Conservation (phyloP, 1,140 invertebrate genomes). For the Brachionus sp. region DNA sequence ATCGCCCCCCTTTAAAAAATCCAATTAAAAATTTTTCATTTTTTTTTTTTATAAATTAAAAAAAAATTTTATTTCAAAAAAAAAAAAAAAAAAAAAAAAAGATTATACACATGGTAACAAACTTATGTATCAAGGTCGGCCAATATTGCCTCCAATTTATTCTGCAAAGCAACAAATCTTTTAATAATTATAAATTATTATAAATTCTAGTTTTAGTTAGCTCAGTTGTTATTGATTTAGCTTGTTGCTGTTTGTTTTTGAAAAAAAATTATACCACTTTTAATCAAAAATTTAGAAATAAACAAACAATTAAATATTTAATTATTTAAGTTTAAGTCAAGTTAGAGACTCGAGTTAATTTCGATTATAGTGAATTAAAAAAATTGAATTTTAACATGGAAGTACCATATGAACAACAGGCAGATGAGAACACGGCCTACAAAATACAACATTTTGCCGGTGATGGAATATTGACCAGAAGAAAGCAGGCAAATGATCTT, state of each 20-base stretch:
- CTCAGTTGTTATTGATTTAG: conserved; percentile 17
- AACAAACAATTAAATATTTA: conserved; percentile 7
- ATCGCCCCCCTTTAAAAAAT: no score
- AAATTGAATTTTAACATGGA: conserved; percentile 6
- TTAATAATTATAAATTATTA: conserved; percentile 22
- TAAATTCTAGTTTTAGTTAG: neutral
- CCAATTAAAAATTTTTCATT: no score
- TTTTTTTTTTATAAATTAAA: no score
- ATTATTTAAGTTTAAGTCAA: neutral
- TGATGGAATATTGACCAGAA: neutral
- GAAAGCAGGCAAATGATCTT: neutral
- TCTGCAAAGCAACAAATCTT: neutral
- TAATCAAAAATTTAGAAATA: conserved; percentile 6
- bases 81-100: neutral
- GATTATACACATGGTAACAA: conserved; percentile 7
- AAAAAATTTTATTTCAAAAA: no score
- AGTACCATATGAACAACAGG: neutral
- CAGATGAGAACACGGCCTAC: neutral
- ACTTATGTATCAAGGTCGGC: conserved; percentile 14
- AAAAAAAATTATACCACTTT: neutral
- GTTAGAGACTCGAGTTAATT: neutral
- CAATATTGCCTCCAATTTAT: neutral
- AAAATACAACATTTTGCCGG: neutral
- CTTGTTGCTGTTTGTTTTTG: neutral
- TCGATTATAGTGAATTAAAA: neutral